Base-by-base conservation (phyloP, 2,113 vertebrate genomes). In the Phoenicopterus ruber region DNA sequence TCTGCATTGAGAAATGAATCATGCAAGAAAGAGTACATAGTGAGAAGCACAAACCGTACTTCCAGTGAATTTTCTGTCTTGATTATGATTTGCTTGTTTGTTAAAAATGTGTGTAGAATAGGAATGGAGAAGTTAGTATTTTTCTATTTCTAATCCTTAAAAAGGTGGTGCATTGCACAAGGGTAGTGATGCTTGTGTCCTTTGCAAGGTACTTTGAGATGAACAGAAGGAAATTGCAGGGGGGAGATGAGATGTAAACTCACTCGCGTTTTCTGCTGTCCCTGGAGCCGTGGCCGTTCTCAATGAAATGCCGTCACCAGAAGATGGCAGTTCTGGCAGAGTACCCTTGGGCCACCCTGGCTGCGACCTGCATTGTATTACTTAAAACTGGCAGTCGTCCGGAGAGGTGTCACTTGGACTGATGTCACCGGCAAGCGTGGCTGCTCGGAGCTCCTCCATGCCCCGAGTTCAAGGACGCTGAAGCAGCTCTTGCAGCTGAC, bases 1-100 rank as follows among this genome's bases (percentile, higher is more conserved):
- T 59, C 57, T 89, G 81, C 90, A 66, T 42, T 82, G 90, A 88
- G 86, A 70, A 96, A 94, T 94, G 62, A 95, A 97, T 97, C 82
- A 89, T 96, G 91, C 63, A 89, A 93, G 90, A 82, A 97, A 73
- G 50, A 92, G 29, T 46, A 25, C 52, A 17, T 18, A 72, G 82
- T 79, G 88, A 97, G 78, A 95, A 94, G 82, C 36, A 79, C 86
- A 93, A 82, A 88, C 67, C 9, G 9, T 81, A 58, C 62, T 97
- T 97, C 81, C 28, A 62, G 74, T 59, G 34, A 87, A 54, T 96
- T 97, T 97, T 95, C 87, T 90, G 74, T 55, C 58, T 80, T 57
- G 36, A 76, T 69, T 61, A 20, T 69, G 32, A 58, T 72, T 96
- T 88, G 61, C 26, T 96, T 96, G 79, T 86, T 94, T 58, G 74